phyloP scores from a whole-genome alignment of 2,113 vertebrate genomes.

The Thoracochromis brauschi region DNA sequence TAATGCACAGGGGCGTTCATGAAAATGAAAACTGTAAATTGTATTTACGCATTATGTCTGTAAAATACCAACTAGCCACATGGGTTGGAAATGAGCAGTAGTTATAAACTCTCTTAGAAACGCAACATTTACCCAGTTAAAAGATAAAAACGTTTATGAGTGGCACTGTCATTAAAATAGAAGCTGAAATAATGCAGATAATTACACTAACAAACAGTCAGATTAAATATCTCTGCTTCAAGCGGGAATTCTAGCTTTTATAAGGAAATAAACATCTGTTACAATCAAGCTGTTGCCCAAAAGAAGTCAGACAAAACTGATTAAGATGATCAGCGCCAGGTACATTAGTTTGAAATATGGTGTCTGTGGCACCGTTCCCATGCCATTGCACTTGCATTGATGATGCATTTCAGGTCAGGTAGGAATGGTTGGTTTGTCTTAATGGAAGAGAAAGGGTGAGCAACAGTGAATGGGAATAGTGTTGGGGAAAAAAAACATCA shows the following conservation, averaged over 20 bases:
- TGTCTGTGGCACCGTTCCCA: not conserved
- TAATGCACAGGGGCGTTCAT: not conserved
- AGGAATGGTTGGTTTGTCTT: not conserved
- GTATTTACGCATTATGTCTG: not conserved
- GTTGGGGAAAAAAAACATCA: fast-evolving
- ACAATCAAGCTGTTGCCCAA: not conserved
- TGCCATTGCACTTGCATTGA: not conserved
- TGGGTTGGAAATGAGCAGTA: not conserved
- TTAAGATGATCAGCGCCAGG: not conserved
- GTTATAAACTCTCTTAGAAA: not conserved
- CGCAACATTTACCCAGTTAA: not conserved
- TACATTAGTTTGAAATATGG: not conserved
- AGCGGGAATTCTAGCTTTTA: not conserved
- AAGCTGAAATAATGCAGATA: not conserved
- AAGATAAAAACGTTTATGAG: not conserved
- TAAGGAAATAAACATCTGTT: not conserved
- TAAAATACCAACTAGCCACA: not conserved
- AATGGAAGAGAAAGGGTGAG: not conserved
- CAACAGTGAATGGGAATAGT: not conserved
- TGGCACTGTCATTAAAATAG: not conserved
- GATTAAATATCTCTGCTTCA: not conserved
- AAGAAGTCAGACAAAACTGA: not conserved
- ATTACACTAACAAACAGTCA: not conserved
- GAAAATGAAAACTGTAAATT: not conserved
- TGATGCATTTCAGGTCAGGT: not conserved